phyloP scores from a whole-genome alignment of 1,140 invertebrate genomes.

The Leptestheria dahalacensis region DNA sequence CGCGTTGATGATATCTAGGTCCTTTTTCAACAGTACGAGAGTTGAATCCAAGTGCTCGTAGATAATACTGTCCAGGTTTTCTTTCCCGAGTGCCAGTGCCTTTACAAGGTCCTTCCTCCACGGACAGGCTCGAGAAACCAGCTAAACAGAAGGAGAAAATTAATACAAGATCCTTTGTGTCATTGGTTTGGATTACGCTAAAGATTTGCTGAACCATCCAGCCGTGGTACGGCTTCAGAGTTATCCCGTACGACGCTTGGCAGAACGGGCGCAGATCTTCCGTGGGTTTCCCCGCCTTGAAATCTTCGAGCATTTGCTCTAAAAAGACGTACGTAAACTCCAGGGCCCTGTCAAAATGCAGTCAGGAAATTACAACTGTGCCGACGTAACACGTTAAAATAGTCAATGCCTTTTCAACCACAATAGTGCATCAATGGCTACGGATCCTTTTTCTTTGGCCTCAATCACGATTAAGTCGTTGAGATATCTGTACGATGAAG shows the following conservation, averaged over 20 bases:
- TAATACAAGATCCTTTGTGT: neutral
- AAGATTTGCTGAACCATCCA: conserved; percentile 50
- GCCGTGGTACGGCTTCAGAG: conserved; percentile 44
- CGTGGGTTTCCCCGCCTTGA: conserved; percentile 27
- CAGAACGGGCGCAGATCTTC: conserved; percentile 40
- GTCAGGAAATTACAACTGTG: conserved; percentile 20
- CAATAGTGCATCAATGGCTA: conserved; percentile 41
- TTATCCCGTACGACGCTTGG: conserved; percentile 41
- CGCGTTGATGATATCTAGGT: conserved; percentile 12
- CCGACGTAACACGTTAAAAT: neutral
- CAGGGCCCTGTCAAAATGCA: conserved; percentile 37
- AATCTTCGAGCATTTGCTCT: conserved; percentile 36
- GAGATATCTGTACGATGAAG: conserved; percentile 38
- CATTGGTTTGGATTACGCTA: conserved; percentile 30
- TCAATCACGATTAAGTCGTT: conserved; percentile 47
- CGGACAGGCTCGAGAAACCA: conserved; percentile 28
- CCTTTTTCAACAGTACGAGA: conserved; percentile 9
- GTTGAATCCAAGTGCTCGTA: conserved; percentile 6
- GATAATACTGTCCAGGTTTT: conserved; percentile 23
- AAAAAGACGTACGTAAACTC: conserved; percentile 43
- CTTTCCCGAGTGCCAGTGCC: conserved; percentile 23
- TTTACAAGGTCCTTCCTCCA: conserved; percentile 27
- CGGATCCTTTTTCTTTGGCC: conserved; percentile 30
- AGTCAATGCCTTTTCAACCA: conserved; percentile 46
- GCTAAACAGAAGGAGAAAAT: conserved; percentile 22